phyloP scores from a whole-genome alignment of 2,797 vertebrate genomes.

The Bradypodion ventrale region DNA sequence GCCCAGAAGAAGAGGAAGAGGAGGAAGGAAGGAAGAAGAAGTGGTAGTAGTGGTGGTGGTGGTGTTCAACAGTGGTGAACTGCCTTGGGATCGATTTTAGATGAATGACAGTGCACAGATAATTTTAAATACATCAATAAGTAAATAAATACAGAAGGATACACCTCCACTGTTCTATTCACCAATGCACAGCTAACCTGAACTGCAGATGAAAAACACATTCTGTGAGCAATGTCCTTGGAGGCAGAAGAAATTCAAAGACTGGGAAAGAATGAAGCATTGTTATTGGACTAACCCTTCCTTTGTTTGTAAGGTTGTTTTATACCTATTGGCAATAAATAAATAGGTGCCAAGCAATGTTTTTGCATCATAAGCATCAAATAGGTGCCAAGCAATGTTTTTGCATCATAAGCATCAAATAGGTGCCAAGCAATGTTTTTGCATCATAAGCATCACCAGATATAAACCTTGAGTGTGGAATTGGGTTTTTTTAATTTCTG shows the following conservation, averaged over 20 bases:
- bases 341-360: neutral
- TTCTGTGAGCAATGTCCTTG: slow-evolving; percentile 1
- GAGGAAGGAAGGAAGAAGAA: too few relatives aligned
- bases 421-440: neutral
- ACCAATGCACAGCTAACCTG: neutral
- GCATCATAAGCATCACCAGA: neutral
- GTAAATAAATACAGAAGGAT: neutral
- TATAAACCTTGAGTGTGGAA: neutral
- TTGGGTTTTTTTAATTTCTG: too few relatives aligned
- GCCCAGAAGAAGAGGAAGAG: too few relatives aligned
- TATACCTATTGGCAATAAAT: neutral
- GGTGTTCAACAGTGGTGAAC: neutral
- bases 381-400: neutral
- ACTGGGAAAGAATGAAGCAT: neutral
- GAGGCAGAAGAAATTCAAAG: neutral
- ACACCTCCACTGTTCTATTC: neutral
- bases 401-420: neutral
- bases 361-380: neutral
- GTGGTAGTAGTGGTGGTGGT: too few relatives aligned
- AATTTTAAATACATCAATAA: neutral
- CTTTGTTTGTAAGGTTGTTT: neutral
- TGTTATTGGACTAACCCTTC: neutral
- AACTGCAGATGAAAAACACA: neutral
- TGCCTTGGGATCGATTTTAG: neutral
- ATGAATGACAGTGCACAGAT: neutral